These are phyloP conservation scores for roundworm (Caenorhabditis elegans) DNA, from an alignment of 1,140 invertebrate species.

Conservation along the genomic window DNA sequence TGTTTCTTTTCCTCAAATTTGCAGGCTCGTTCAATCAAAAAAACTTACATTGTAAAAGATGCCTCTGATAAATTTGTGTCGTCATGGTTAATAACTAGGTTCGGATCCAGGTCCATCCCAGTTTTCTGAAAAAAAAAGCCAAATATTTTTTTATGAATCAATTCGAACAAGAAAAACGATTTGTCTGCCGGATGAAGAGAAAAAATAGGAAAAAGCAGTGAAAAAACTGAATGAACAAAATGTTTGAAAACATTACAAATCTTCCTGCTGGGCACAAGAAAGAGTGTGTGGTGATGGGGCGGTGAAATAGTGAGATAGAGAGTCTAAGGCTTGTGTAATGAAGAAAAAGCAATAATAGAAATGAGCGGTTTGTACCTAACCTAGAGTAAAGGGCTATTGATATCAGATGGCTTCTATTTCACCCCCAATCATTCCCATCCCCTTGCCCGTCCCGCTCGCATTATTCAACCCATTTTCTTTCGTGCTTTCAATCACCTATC, in stretches of 20 bases:
- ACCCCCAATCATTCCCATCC: neutral
- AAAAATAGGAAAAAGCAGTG: neutral
- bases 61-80: neutral
- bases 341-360: slow-evolving; percentile 32
- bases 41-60: neutral
- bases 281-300: slow-evolving; percentile 19
- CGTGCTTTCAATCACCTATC: neutral
- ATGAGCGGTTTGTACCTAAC: neutral
- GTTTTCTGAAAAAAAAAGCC: neutral
- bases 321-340: slow-evolving; percentile 25
- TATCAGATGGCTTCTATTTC: neutral
- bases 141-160: too few species aligned
- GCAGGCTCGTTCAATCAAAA: too few species aligned
- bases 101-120: slow-evolving; percentile 26
- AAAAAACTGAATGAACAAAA: slow-evolving; percentile 25
- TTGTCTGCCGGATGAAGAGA: neutral
- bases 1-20: too few species aligned
- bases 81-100: slow-evolving; percentile 20
- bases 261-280: slow-evolving; percentile 19
- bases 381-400: neutral
- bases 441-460: neutral
- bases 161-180: neutral
- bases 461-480: neutral
- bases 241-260: slow-evolving; percentile 34
- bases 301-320: slow-evolving; percentile 23